These are phyloP conservation scores for Stegastes partitus DNA, from an alignment of 2,113 vertebrate genomes.

Conservation along the genomic window DNA sequence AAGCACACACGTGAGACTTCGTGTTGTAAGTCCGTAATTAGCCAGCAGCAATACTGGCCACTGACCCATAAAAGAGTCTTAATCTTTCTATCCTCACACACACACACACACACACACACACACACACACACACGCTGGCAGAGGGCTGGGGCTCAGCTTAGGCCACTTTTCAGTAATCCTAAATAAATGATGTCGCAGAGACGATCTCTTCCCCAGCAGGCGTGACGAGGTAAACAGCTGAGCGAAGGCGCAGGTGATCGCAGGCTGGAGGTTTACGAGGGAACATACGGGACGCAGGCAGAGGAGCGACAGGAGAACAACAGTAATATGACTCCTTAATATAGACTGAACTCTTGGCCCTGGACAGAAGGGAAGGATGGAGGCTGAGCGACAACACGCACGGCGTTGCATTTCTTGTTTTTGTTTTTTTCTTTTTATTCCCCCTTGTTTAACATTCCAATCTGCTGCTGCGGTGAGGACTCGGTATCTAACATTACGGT, in stretches of 20 bases:
- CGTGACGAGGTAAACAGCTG: slow-evolving; percentile 60
- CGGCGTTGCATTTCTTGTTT: slow-evolving; percentile 26
- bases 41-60: slow-evolving; percentile 56
- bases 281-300: slow-evolving; percentile 54
- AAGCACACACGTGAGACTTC: slow-evolving; percentile 40
- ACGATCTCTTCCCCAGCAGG: slow-evolving; percentile 53
- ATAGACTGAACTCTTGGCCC: slow-evolving; percentile 64
- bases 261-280: slow-evolving; percentile 37
- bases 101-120: slow-evolving; percentile 38
- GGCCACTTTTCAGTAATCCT: slow-evolving; percentile 78
- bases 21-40: slow-evolving; percentile 74
- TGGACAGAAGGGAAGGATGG: slow-evolving; percentile 40
- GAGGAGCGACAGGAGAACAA: slow-evolving; percentile 46
- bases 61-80: slow-evolving; percentile 74
- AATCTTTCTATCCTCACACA: slow-evolving; percentile 59
- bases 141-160: slow-evolving; percentile 44
- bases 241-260: slow-evolving; percentile 61
- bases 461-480: slow-evolving; percentile 48
- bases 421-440: background rate
- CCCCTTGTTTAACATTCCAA: slow-evolving; percentile 22
- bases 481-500: background rate
- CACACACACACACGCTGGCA: slow-evolving; percentile 40
- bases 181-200: slow-evolving; percentile 74
- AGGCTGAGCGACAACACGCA: slow-evolving; percentile 24
- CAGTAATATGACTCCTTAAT: slow-evolving; percentile 65